Conservation (phyloP, 2,888 invertebrate species). For the Drosophila anomalipes region DNA sequence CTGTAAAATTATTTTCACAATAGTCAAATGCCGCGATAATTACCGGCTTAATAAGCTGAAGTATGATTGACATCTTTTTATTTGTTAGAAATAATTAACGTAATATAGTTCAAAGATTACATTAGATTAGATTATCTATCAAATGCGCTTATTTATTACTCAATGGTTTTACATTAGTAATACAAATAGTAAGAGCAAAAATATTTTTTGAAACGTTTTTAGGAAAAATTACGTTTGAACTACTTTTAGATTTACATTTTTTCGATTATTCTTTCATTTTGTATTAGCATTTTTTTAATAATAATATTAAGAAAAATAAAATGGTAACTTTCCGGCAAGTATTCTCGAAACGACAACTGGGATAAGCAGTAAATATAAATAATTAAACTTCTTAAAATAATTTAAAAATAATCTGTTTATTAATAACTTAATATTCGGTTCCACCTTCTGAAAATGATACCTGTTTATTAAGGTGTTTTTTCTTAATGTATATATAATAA, state of each 20-base stretch:
- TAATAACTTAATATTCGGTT: not conserved
- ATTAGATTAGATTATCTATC: not conserved
- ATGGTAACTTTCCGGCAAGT: not conserved
- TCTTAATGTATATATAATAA: not conserved
- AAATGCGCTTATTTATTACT: not conserved
- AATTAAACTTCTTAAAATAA: not conserved
- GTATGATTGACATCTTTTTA: not conserved
- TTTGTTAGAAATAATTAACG: not conserved
- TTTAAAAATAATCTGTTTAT: not conserved
- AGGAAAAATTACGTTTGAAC: not conserved
- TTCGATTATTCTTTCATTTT: not conserved
- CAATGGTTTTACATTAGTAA: not conserved
- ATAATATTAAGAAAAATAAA: too few relatives aligned
- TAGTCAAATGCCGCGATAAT: not conserved
- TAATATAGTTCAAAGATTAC: not conserved
- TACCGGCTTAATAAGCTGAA: not conserved
- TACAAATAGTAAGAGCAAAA: not conserved
- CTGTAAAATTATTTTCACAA: not conserved
- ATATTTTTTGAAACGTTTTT: not conserved
- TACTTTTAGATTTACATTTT: not conserved
- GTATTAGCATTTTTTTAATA: too few relatives aligned
- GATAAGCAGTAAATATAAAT: not conserved
- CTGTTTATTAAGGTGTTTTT: not conserved
- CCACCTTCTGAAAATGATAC: not conserved
- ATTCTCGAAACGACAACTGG: not conserved